Conservation (phyloP, 2,113 vertebrate genomes). For the Carassius carassius region DNA sequence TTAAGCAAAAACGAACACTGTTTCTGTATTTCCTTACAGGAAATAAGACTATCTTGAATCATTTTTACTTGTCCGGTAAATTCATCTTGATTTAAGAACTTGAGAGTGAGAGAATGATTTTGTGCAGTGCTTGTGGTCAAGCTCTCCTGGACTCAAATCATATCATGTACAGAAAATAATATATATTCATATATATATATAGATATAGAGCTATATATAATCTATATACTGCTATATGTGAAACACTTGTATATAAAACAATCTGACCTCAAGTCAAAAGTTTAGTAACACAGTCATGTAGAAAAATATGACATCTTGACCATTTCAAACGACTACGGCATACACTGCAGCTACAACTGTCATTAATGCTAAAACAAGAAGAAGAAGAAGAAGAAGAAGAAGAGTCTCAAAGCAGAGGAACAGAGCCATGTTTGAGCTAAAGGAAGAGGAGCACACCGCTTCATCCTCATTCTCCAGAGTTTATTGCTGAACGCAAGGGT, state of each 20-base stretch:
- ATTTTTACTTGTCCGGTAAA: too few relatives aligned
- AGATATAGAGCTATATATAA: slow-evolving; percentile 27
- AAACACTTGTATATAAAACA: slow-evolving; percentile 60
- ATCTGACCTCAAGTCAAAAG: slow-evolving; percentile 40
- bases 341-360: slow-evolving; percentile 49
- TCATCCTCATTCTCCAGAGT: neutral
- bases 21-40: too few relatives aligned
- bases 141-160: slow-evolving; percentile 57
- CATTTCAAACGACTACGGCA: slow-evolving; percentile 47
- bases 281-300: slow-evolving; percentile 57
- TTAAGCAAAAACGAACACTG: too few relatives aligned
- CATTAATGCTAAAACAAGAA: slow-evolving; percentile 51
- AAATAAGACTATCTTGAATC: too few relatives aligned
- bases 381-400: slow-evolving; percentile 4
- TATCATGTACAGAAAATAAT: slow-evolving; percentile 56
- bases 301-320: slow-evolving; percentile 62
- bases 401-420: slow-evolving; percentile 18
- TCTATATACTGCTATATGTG: slow-evolving; percentile 56
- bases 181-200: slow-evolving; percentile 49
- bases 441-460: slow-evolving; percentile 33
- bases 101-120: too few relatives aligned
- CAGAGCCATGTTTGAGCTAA: slow-evolving; percentile 6
- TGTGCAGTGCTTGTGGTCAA: neutral
- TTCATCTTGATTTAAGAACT: too few relatives aligned
- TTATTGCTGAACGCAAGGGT: slow-evolving; percentile 53